Percentiles rank a stretch among this genome's conserved stretches.
phyloP scores from a whole-genome alignment of 2,113 vertebrate genomes.

The Probosciger aterrimus region DNA sequence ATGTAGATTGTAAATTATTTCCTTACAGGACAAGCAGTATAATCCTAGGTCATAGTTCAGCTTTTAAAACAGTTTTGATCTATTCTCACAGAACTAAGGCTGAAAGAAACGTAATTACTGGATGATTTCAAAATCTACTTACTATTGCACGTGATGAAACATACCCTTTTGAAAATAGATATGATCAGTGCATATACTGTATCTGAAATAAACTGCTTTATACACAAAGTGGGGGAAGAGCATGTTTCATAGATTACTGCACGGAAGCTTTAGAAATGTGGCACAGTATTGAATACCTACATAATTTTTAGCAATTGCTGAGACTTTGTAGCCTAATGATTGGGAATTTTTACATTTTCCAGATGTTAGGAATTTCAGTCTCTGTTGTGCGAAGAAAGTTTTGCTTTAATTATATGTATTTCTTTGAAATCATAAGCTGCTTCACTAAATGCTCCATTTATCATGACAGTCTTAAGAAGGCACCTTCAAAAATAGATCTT shows the following conservation, averaged over 20 bases:
- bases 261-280: not conserved
- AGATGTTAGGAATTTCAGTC: not conserved
- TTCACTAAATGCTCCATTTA: not conserved
- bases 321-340: not conserved
- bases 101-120: not conserved
- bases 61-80: conserved; percentile 2
- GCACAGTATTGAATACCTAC: not conserved
- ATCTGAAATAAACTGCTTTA: not conserved
- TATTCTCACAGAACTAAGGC: not conserved
- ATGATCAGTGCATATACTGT: not conserved
- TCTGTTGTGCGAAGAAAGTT: not conserved
- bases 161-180: not conserved
- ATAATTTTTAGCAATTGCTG: not conserved
- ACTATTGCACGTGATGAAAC: not conserved
- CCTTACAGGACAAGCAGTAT: not conserved
- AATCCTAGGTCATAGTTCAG: not conserved
- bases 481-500: not conserved
- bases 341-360: not conserved
- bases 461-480: not conserved
- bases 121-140: not conserved
- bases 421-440: not conserved
- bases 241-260: not conserved
- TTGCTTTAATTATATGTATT: not conserved
- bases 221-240: not conserved
- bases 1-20: not conserved